Conservation (phyloP, 2,797 vertebrate genomes). For the Intellagama lesueurii region DNA sequence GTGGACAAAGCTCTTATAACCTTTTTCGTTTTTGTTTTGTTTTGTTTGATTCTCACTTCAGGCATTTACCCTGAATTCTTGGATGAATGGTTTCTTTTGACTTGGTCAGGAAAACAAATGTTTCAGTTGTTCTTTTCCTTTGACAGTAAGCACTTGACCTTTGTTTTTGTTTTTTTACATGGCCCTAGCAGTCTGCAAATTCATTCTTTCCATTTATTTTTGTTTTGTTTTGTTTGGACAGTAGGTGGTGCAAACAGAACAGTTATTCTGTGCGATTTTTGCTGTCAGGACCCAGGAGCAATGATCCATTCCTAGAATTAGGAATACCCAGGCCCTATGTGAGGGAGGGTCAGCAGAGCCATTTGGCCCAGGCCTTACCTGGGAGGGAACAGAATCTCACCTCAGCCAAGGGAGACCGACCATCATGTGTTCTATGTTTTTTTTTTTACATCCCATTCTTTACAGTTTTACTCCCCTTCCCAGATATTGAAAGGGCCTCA, state of each 20-base stretch:
- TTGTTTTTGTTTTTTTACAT: rapidly evolving
- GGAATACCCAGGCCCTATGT: not conserved
- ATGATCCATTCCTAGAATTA: rapidly evolving
- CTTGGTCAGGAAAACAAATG: constrained; percentile 1
- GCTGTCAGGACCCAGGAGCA: rapidly evolving
- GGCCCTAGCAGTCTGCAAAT: rapidly evolving
- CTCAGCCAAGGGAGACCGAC: too few relatives aligned
- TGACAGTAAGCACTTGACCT: not conserved
- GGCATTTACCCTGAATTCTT: not conserved
- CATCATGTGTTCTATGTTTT: too few relatives aligned
- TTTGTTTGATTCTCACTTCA: not conserved
- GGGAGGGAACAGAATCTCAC: too few relatives aligned
- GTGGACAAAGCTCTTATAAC: not conserved
- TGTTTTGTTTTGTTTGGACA: not conserved
- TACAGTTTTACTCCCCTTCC: too few relatives aligned
- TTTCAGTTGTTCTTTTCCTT: not conserved
- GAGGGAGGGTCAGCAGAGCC: too few relatives aligned
- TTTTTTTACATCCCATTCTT: not conserved
- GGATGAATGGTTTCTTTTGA: not conserved
- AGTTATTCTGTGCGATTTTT: not conserved
- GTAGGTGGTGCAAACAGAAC: constrained; percentile 58
- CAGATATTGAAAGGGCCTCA: not conserved
- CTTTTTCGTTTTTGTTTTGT: not conserved
- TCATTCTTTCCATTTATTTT: rapidly evolving
- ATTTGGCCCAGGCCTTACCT: too few relatives aligned